A percentile compares a stretch with the other conserved stretches of the same genome.
Evolutionary conservation across 2,797 vertebrate species (phyloP).

Genomic region (Notolabrus celidotus): DNA sequence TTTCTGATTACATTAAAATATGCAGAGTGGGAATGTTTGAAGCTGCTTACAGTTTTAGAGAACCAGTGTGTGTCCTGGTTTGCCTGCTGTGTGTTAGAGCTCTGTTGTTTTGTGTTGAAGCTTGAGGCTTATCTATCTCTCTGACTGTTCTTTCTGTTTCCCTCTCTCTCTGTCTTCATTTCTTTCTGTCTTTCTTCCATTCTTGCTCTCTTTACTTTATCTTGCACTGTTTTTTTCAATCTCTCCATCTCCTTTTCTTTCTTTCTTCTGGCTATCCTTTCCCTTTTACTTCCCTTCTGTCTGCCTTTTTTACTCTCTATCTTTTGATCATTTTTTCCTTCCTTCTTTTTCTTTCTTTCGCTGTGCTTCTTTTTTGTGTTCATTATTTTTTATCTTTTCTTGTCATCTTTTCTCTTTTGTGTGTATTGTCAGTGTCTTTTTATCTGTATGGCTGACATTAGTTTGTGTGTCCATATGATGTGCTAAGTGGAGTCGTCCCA

Average conservation of each 20-base stretch:
- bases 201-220: too few relatives aligned
- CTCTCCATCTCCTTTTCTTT: too few relatives aligned
- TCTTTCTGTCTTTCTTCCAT: not conserved
- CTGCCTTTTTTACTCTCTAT: too few relatives aligned
- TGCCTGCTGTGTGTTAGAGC: not conserved
- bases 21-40: slow-evolving; percentile 29
- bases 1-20: slow-evolving; percentile 56
- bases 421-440: too few relatives aligned
- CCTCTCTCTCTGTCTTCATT: not conserved
- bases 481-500: slow-evolving; percentile 31
- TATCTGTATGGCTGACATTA: slow-evolving; percentile 19
- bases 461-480: slow-evolving; percentile 34
- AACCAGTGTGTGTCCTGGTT: slow-evolving; percentile 26
- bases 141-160: not conserved
- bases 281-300: too few relatives aligned
- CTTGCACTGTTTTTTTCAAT: too few relatives aligned
- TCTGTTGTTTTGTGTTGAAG: not conserved
- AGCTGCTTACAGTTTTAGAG: slow-evolving; percentile 14
- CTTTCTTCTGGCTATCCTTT: too few relatives aligned
- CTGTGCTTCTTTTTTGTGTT: not conserved
- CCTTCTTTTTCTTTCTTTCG: not conserved
- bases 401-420: too few relatives aligned
- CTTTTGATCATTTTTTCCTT: not conserved
- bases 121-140: not conserved
- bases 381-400: not conserved